phyloP scores from a whole-genome alignment of 2,113 vertebrate species.

The Sebastes schlegelii region DNA sequence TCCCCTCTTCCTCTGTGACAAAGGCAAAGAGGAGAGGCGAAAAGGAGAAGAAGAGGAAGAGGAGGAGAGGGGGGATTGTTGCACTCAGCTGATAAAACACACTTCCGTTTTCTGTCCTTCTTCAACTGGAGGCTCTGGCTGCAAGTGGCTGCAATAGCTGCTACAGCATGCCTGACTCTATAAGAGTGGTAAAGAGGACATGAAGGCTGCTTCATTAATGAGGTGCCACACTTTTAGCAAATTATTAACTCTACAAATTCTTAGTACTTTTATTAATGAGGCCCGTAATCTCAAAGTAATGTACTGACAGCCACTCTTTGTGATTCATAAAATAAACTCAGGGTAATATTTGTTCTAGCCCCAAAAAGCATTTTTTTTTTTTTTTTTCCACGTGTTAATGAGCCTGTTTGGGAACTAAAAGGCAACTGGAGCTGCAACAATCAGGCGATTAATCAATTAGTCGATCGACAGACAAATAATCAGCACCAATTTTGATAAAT shows the following conservation, averaged over 20 bases:
- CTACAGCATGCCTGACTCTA: conserved; percentile 40
- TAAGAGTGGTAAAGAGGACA: conserved; percentile 13
- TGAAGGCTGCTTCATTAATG: conserved; percentile 13
- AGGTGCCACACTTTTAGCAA: conserved; percentile 2
- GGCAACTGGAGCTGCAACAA: background rate
- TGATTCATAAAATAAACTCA: background rate
- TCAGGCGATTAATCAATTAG: background rate
- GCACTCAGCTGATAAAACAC: conserved; percentile 65
- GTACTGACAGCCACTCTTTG: background rate
- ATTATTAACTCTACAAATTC: conserved; percentile 20
- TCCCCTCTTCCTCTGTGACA: background rate
- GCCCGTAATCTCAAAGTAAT: background rate
- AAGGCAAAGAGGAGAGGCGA: conserved; percentile 21
- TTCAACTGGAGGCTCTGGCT: conserved; percentile 45
- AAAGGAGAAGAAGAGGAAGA: conserved; percentile 12
- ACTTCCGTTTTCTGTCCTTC: conserved; percentile 58
- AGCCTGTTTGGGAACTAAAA: background rate
- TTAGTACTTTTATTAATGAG: background rate
- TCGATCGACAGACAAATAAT: background rate
- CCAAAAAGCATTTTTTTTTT: background rate
- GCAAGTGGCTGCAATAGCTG: conserved; percentile 39
- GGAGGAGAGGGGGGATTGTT: conserved; percentile 28
- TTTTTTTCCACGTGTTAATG: background rate
- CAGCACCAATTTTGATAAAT: background rate
- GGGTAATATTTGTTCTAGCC: background rate